A percentile compares a stretch with the other conserved stretches of the same genome.
Conservation (phyloP, 1,140 invertebrate species). For the Philotrypesis tridentata region DNA sequence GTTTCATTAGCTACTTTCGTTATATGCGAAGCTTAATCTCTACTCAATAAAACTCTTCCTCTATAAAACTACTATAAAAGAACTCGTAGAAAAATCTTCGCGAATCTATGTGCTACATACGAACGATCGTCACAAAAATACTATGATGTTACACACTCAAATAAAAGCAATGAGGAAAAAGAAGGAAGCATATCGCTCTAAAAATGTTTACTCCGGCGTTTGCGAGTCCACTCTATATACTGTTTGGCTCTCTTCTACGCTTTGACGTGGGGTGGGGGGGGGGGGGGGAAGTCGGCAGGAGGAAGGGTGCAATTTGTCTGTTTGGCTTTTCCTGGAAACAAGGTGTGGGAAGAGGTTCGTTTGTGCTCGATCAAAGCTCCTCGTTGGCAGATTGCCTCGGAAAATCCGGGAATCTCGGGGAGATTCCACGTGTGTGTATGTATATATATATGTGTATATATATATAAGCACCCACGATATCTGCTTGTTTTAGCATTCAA, state of each 20-base stretch:
- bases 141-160: conserved; percentile 37
- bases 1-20: conserved; percentile 28
- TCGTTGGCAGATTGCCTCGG: conserved; percentile 23
- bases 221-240: conserved; percentile 22
- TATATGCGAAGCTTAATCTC: conserved; percentile 43
- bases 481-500: not conserved
- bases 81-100: conserved; percentile 47
- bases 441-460: too few species aligned
- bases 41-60: conserved; percentile 39
- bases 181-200: conserved; percentile 16
- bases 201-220: conserved; percentile 26
- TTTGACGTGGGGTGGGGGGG: conserved; percentile 11
- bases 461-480: not conserved
- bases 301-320: not conserved
- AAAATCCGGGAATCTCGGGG: conserved; percentile 8
- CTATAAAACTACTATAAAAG: conserved; percentile 46
- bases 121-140: conserved; percentile 29
- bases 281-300: not conserved
- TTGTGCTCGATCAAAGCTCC: conserved; percentile 40
- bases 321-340: not conserved
- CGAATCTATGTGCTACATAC: conserved; percentile 31
- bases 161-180: conserved; percentile 6
- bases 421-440: not conserved
- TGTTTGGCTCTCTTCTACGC: conserved; percentile 6
- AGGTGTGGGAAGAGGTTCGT: conserved; percentile 10